phyloP scores from a whole-genome alignment of 2,888 invertebrate genomes.

The Brachyptera risi region DNA sequence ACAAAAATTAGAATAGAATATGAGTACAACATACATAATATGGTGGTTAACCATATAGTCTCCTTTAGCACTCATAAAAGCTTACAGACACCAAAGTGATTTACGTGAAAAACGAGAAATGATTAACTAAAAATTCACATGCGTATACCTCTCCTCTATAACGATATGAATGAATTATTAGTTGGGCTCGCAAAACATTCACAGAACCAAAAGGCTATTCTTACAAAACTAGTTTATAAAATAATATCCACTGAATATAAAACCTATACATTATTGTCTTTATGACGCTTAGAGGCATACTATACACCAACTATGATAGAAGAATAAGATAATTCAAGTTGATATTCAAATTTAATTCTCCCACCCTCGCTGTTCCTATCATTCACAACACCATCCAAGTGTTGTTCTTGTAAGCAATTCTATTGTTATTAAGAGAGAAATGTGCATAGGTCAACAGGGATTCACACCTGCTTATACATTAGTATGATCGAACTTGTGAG shows the following conservation, averaged over 20 bases:
- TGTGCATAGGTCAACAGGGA: background rate
- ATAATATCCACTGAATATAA: slow-evolving; percentile 9
- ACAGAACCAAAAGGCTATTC: no score
- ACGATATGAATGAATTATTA: slow-evolving; percentile 8
- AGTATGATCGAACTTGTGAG: background rate
- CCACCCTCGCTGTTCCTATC: background rate
- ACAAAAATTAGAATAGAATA: no score
- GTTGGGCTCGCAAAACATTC: background rate
- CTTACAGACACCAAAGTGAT: background rate
- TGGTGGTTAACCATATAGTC: background rate
- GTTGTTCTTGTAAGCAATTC: background rate
- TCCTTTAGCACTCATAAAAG: background rate
- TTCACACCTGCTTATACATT: background rate
- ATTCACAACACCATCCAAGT: background rate
- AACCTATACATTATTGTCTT: slow-evolving; percentile 8
- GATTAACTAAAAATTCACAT: slow-evolving; percentile 21
- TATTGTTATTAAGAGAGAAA: slow-evolving; percentile 1
- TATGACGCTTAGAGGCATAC: background rate
- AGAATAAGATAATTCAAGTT: slow-evolving; percentile 1
- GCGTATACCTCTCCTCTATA: background rate
- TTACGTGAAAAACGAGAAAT: slow-evolving; percentile 8
- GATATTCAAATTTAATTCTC: slow-evolving; percentile 12
- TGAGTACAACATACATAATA: no score
- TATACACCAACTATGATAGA: background rate
- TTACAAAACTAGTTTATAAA: slow-evolving; percentile 13